Base-by-base conservation (phyloP, 2,888 invertebrate species). In the Helicoverpa assulta region DNA sequence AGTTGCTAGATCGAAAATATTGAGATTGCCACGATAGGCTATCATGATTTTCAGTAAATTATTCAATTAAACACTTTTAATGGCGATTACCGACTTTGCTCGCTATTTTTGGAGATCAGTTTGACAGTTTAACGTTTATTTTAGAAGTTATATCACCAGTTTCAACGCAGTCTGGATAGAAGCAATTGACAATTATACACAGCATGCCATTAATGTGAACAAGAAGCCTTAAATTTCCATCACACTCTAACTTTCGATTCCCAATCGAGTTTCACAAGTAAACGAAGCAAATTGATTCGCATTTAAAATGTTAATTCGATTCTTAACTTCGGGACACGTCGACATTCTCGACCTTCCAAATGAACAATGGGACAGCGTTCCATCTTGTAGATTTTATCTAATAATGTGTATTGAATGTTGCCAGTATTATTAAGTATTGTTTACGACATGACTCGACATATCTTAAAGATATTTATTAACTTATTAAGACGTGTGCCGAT, bases 261-360 rank as follows among this genome's bases (percentile, higher is more conserved):
- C 0, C 21, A 55, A 75, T 86, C 88, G 88, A 86, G 83, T 84
- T 83, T 70, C 51, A 33, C 55, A 78, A 76, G 90, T 88, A 80
- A 19, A n/a, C 18, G 14, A 37, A 67, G 68, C 82, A 86, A 89
- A 90, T 90, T 90, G 87, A 90, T 89, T 91, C 88, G 85, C 90
- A 88, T 92, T 91, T 88, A 86, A 92, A 90, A 94, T 93, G 89
- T 87, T 92, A 93, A 94, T 93, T 89, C 84, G 80, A 86, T 89
- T 83, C 80, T 77, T 73, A 79, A 84, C 73, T 84, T 82, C 66
- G 60, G 51, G 62, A 78, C 78, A 78, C 72, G 61, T 79, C 65
- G 73, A 71, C 68, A 75, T 81, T 80, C 67, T 66, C 74, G 80
- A 78, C 81, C 81, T 84, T 80, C 69, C 70, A 74, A 73, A 71